Conservation (phyloP, 1,140 invertebrate species). For the Globodera rostochiensis region DNA sequence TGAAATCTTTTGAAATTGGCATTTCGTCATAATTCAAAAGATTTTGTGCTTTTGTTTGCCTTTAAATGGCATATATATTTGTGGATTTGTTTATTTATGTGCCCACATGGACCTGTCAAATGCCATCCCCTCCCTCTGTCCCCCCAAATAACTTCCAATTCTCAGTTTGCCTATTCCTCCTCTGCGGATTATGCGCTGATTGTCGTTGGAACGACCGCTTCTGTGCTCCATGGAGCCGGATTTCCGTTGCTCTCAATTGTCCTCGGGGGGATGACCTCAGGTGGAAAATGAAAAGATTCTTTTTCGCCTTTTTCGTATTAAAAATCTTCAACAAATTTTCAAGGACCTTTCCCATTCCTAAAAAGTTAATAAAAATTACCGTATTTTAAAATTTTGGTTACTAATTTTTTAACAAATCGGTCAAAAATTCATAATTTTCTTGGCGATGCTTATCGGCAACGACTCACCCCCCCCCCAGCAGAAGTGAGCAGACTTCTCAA, state of each 20-base stretch:
- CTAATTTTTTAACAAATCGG: too few species aligned
- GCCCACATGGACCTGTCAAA: not conserved
- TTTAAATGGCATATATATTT: not conserved
- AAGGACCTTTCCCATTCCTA: too few species aligned
- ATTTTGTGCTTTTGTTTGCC: not conserved
- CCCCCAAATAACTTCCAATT: slow-evolving; percentile 18
- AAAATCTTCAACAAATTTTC: too few species aligned
- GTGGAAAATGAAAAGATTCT: not conserved
- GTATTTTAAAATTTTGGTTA: too few species aligned
- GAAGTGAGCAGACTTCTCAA: too few species aligned
- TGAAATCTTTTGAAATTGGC: not conserved
- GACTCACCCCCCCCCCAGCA: too few species aligned
- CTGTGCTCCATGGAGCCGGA: slow-evolving; percentile 62
- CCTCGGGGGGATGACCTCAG: slow-evolving; percentile 62
- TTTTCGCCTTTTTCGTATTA: not conserved
- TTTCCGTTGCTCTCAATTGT: slow-evolving; percentile 63
- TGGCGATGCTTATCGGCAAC: too few species aligned
- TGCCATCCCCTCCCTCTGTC: not conserved
- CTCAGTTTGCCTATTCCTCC: slow-evolving; percentile 51
- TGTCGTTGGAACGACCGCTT: slow-evolving; percentile 43
- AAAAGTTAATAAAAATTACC: too few species aligned
- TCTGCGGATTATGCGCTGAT: slow-evolving; percentile 45
- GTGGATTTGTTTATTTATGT: not conserved
- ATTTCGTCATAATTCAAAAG: not conserved
- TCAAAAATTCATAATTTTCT: too few species aligned